Evolutionary conservation across 2,888 invertebrate species (phyloP).

Genomic region (Hydrotaea diabolus): DNA sequence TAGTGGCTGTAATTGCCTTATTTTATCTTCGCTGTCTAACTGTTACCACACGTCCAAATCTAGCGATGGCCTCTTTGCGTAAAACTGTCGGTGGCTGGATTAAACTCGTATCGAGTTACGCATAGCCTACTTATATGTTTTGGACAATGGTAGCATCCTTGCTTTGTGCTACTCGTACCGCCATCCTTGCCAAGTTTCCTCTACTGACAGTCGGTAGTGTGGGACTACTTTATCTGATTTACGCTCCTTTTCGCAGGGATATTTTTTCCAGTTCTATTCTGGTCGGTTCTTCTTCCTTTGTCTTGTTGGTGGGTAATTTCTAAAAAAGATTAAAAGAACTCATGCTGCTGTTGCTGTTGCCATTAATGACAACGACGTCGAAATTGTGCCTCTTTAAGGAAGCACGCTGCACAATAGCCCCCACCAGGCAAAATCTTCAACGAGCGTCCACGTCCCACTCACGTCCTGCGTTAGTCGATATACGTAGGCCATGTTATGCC

Average conservation of each 20-base stretch:
- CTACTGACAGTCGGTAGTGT: not conserved
- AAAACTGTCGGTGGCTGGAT: too few relatives aligned
- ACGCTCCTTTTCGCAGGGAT: not conserved
- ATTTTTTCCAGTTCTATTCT: too few relatives aligned
- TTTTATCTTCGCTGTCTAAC: too few relatives aligned
- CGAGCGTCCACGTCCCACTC: not conserved
- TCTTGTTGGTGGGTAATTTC: not conserved
- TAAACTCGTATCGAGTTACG: too few relatives aligned
- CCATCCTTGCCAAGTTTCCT: too few relatives aligned
- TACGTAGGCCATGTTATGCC: not conserved
- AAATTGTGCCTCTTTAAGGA: not conserved
- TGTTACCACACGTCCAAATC: too few relatives aligned
- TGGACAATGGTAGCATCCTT: constrained; percentile 13
- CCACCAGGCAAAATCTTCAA: not conserved
- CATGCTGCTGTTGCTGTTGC: not conserved
- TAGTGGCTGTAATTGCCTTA: too few relatives aligned
- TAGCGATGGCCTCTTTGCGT: too few relatives aligned
- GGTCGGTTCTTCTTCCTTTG: not conserved
- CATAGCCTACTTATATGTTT: not conserved
- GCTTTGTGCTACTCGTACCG: too few relatives aligned
- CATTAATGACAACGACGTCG: not conserved
- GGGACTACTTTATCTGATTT: constrained; percentile 22
- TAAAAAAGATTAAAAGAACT: constrained; percentile 28
- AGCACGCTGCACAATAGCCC: not conserved
- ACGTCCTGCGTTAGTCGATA: not conserved